Base-by-base conservation (phyloP, 2,113 vertebrate species). In the Gymnocephalus cernua region DNA sequence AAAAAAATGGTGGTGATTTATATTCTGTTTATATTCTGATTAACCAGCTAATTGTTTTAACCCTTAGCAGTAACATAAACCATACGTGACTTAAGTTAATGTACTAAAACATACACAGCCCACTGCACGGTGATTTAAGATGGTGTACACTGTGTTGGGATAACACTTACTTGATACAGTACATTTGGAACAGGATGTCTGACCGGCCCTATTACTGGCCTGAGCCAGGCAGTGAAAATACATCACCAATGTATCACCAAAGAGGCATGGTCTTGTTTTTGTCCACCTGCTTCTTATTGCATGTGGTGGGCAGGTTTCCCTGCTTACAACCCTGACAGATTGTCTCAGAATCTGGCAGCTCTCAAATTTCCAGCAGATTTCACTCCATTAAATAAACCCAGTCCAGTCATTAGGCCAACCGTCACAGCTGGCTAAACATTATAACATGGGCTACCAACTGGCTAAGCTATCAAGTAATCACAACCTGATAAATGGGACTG, bases 361-460 rank as follows among this genome's bases (percentile, higher is more conserved):
- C 74, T 79, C 29, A 72, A 69, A 83, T 88, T 89, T 89, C 87
- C 87, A 84, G 75, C 90, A 86, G 88, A 83, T 82, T 92, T 83
- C 4, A 11, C 82, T 80, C 74, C 75, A 90, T 91, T 88, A 90
- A 86, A 80, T 85, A 88, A 90, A 89, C 83, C 83, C 83, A 80
- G 74, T 74, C 29, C 58, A 74, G 89, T 88, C 88, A 91, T 93
- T 85, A 89, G 79, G 82, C 88, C 83, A 87, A 86, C 64, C 29
- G 74, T 87, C 89, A 92, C 91, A 92, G 91, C 88, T 86, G 89
- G 91, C 85, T 91, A 86, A 89, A 88, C 89, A 85, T 84, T 85
- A 89, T 66, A 89, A 90, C 77, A 84, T 56, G 74, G 80, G 76
- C 77, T 79, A 89, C 88, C 82, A 82, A 89, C 85, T 87, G 87